A percentile compares a stretch with the other conserved stretches of the same genome.
phyloP scores from a whole-genome alignment of 2,113 vertebrate genomes.

The Chaetura pelagica region DNA sequence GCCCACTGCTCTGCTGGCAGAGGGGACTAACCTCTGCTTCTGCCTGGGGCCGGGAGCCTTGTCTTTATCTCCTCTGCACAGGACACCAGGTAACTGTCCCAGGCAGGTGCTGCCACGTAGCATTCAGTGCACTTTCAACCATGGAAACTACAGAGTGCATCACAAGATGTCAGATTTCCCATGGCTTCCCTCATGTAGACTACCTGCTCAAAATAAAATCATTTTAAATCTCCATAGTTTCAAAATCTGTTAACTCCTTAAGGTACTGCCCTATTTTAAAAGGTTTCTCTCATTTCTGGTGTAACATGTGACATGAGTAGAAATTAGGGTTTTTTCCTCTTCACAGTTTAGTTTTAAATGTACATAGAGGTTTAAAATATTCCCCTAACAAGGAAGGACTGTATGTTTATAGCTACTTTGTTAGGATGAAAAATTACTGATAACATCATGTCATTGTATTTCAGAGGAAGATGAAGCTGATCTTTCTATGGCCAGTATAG shows the following conservation, averaged over 20 bases:
- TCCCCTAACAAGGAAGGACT: neutral
- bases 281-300: neutral
- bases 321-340: neutral
- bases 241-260: neutral
- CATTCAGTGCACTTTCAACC: neutral
- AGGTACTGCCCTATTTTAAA: neutral
- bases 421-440: neutral
- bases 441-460: slow-evolving; percentile 46
- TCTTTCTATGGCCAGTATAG: slow-evolving; percentile 72
- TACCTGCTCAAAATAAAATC: neutral
- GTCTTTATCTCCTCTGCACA: neutral
- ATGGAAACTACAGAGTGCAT: neutral
- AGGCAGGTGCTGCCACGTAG: neutral
- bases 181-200: neutral
- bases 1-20: neutral
- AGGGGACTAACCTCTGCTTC: neutral
- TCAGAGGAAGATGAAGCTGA: slow-evolving; percentile 70
- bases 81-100: neutral
- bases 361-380: neutral
- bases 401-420: neutral
- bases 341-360: neutral
- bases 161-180: neutral
- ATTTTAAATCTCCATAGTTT: neutral
- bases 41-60: neutral
- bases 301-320: neutral